Conservation (phyloP, 2,113 vertebrate species). For the Nesogale talazaci region DNA sequence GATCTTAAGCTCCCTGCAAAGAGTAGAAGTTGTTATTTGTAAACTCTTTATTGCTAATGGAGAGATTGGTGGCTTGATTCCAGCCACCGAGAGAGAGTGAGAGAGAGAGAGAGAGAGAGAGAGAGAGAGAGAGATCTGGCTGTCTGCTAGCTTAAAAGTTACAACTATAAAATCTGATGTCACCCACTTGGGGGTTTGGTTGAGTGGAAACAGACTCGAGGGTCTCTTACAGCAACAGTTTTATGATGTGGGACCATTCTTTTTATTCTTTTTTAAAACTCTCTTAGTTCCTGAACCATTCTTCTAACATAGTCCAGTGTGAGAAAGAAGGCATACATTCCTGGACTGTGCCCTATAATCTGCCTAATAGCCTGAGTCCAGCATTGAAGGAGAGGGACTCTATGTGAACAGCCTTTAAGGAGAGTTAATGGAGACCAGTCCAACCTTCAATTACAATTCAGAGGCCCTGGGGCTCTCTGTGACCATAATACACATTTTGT, state of each 20-base stretch:
- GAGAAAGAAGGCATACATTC: fast-evolving
- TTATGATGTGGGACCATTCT: background rate
- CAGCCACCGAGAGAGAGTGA: background rate
- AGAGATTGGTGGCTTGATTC: background rate
- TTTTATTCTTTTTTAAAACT: slow-evolving; percentile 2
- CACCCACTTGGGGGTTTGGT: background rate
- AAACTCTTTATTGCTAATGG: background rate
- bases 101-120: background rate
- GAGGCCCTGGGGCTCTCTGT: background rate
- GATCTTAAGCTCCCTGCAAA: background rate
- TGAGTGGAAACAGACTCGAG: background rate
- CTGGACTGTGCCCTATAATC: background rate
- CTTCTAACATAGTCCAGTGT: background rate
- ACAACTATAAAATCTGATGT: background rate
- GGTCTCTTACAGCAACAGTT: background rate
- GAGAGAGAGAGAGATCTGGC: background rate
- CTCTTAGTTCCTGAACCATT: background rate
- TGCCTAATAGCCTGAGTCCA: fast-evolving
- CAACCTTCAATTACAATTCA: background rate
- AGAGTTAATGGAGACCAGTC: background rate
- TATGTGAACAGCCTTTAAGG: background rate
- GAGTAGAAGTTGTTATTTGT: background rate
- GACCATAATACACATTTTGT: background rate
- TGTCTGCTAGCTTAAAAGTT: no score
- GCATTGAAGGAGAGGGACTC: background rate